Percentiles rank a stretch among this genome's conserved stretches.
Evolutionary conservation across 2,113 vertebrate genomes (phyloP).

Genomic region (Romanogobio albipinnatus): DNA sequence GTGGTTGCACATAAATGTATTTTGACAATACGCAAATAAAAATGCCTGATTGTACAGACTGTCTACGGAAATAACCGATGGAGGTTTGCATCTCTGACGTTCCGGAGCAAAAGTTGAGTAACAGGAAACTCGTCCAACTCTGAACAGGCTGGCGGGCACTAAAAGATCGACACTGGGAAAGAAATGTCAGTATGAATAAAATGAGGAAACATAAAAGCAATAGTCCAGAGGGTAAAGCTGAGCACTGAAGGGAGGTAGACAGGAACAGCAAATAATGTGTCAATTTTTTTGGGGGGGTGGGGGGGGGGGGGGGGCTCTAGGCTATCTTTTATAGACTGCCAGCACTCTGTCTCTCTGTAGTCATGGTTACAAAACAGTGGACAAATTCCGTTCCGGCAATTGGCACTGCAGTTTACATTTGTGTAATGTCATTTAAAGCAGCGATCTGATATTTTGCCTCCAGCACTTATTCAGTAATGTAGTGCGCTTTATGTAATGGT

Average conservation of each 20-base stretch:
- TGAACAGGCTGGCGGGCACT: constrained; percentile 28
- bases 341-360: constrained; percentile 39
- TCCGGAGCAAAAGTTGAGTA: not conserved
- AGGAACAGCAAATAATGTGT: constrained; percentile 49
- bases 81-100: constrained; percentile 2
- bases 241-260: constrained; percentile 29
- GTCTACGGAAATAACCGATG: not conserved
- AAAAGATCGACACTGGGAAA: constrained; percentile 33
- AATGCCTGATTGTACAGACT: not conserved
- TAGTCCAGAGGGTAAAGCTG: constrained; percentile 18
- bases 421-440: constrained; percentile 19
- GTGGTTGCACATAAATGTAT: not conserved
- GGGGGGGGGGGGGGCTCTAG: constrained; percentile 9
- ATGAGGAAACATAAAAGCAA: constrained; percentile 43
- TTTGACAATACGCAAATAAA: not conserved
- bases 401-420: constrained; percentile 15
- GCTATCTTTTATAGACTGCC: constrained; percentile 50
- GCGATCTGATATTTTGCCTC: constrained; percentile 5
- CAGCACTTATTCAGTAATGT: not conserved
- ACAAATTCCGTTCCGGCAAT: not conserved
- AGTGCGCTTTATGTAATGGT: not conserved
- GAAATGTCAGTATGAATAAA: constrained; percentile 41
- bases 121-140: not conserved
- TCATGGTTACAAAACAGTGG: constrained; percentile 56
- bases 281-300: too few relatives aligned